Evolutionary conservation across 2,797 vertebrate genomes (phyloP).

Genomic region (Mastacembelus armatus): DNA sequence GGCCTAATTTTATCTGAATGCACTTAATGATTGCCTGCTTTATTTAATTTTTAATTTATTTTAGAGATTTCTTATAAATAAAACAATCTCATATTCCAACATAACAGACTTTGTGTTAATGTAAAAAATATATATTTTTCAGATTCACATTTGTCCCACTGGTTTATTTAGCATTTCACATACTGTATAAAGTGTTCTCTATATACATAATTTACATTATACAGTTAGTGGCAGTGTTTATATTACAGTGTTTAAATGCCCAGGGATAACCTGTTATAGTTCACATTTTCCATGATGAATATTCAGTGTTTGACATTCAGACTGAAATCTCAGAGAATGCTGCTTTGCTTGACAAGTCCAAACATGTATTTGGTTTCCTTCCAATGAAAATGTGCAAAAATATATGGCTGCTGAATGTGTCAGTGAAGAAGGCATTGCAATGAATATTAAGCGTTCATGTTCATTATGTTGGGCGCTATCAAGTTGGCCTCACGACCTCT

Average conservation of each 20-base stretch:
- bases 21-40: no score
- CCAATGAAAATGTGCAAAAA: not conserved
- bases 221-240: slow-evolving; percentile 40
- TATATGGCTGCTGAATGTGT: slow-evolving; percentile 11
- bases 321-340: not conserved
- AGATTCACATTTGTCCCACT: not conserved
- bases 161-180: slow-evolving; percentile 76
- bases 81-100: no score
- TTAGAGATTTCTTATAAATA: no score
- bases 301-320: slow-evolving; percentile 69
- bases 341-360: not conserved
- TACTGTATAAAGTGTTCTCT: slow-evolving; percentile 67
- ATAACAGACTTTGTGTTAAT: no score
- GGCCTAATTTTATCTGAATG: no score
- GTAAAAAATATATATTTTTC: no score
- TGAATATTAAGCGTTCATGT: not conserved
- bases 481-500: not conserved
- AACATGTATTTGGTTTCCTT: slow-evolving; percentile 15
- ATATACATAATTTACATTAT: slow-evolving; percentile 80
- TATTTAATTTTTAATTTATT: no score
- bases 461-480: slow-evolving; percentile 1
- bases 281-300: slow-evolving; percentile 46
- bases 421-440: not conserved
- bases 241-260: slow-evolving; percentile 48
- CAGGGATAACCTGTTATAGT: slow-evolving; percentile 13